Base-by-base conservation (phyloP, 2,888 invertebrate species). In the Oligia strigilis region DNA sequence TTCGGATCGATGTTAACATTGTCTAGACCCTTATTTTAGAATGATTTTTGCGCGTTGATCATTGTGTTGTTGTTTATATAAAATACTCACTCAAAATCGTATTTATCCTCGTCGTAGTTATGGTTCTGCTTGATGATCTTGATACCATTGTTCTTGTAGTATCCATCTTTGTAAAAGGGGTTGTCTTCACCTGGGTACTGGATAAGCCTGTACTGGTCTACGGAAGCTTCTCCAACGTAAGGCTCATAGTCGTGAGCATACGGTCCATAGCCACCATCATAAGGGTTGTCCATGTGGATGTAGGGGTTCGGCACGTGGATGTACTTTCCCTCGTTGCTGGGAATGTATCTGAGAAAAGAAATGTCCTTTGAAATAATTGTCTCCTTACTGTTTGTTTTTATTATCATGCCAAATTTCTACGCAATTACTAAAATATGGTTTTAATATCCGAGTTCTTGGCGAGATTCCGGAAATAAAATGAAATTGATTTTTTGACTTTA, bases 301-400 rank as follows among this genome's bases (percentile, higher is more conserved):
- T 97, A 97, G 0, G 97, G 97, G 85, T 97, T 96, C 6, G 97
- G 97, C 77, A 96, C 90, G 88, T 98, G 98, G 55, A 97, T 91
- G 90, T 97, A 97, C 92, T 95, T 97, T 4, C 97, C 97, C 84
- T 97, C 97, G 78, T 97, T 91, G 55, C 92, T 91, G 6, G 97
- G 97, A 72, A 90, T 96, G 91, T 97, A 98, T 85, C 96, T 97
- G 90, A 78, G 76, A 86, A 90, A 58, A 87, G 83, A 85, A 87
- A 70, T 58, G 29, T 52, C 17, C 8, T 72, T 67, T 84, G 65
- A 73, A 67, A 65, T 60, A 6, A 52, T 49, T 14, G 23, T 55
- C 40, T 71, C 52, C 69, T 69, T 55, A 75, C 29, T 43, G 43
- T 77, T 60, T 65, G 6, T 46, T 64, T 79, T 83, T 69, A 72